These are phyloP conservation scores for Coecobrya sp. DNA, from an alignment of 2,888 invertebrate species.

Conservation along the genomic window DNA sequence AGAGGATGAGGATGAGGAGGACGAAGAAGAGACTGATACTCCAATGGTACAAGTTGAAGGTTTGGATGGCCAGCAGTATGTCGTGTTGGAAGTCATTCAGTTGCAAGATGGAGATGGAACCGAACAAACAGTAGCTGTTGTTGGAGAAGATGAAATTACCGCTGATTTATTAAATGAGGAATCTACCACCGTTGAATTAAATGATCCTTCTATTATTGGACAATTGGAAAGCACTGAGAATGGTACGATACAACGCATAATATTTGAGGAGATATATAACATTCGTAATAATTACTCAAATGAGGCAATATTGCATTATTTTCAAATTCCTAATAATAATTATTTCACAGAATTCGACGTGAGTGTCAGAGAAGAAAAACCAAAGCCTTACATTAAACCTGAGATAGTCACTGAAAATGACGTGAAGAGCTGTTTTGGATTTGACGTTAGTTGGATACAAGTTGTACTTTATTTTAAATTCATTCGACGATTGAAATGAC, in stretches of 20 bases:
- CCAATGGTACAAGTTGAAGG: constrained; percentile 91
- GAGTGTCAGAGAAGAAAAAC: constrained; percentile 80
- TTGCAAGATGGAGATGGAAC: constrained; percentile 88
- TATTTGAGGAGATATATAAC: too few species aligned
- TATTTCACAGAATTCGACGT: constrained; percentile 87
- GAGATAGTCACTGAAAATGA: constrained; percentile 89
- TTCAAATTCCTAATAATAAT: too few species aligned
- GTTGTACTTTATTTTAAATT: too few species aligned
- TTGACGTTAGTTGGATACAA: constrained; percentile 90
- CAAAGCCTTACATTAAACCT: constrained; percentile 88
- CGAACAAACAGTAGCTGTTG: constrained; percentile 88
- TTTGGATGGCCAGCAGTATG: constrained; percentile 94
- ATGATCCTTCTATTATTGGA: constrained; percentile 86
- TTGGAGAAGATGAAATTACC: constrained; percentile 89
- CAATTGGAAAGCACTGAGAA: constrained; percentile 78
- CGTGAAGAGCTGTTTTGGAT: constrained; percentile 94
- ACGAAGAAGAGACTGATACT: constrained; percentile 89
- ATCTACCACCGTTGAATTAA: constrained; percentile 87
- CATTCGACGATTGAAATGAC: too few species aligned
- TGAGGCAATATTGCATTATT: too few species aligned
- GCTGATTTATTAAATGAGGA: constrained; percentile 88
- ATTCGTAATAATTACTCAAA: too few species aligned
- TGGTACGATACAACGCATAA: too few species aligned
- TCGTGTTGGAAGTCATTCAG: constrained; percentile 96
- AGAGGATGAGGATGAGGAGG: constrained; percentile 87